Percentiles rank a stretch among this genome's conserved stretches.
Conservation (phyloP, 2,888 invertebrate species). For the Lasioglossum vierecki region DNA sequence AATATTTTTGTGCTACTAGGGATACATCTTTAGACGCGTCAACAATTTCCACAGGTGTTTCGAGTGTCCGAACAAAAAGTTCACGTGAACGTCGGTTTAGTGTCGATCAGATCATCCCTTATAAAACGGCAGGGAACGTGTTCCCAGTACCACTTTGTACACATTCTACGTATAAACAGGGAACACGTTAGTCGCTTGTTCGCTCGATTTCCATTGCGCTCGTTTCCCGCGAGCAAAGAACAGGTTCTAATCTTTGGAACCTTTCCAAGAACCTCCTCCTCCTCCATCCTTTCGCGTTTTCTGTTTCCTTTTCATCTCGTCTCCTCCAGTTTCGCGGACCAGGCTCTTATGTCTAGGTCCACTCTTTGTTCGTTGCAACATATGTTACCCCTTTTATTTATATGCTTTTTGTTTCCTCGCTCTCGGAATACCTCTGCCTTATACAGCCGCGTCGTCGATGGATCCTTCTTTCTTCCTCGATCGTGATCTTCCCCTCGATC, state of each 20-base stretch:
- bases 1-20: no score
- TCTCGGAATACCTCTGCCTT: slow-evolving; percentile 29
- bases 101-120: neutral
- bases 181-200: slow-evolving; percentile 3
- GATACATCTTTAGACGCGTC: no score
- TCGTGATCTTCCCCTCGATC: slow-evolving; percentile 6
- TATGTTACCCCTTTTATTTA: slow-evolving; percentile 45
- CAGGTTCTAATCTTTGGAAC: slow-evolving; percentile 65
- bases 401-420: slow-evolving; percentile 49
- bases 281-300: slow-evolving; percentile 24
- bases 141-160: neutral
- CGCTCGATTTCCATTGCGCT: slow-evolving; percentile 29
- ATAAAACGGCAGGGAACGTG: neutral
- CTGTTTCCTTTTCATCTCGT: slow-evolving; percentile 14
- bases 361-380: slow-evolving; percentile 49
- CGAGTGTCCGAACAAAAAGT: neutral
- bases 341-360: slow-evolving; percentile 30
- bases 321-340: slow-evolving; percentile 24
- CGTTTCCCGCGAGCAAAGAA: slow-evolving; percentile 43
- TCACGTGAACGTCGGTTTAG: neutral
- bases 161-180: slow-evolving; percentile 11
- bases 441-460: neutral
- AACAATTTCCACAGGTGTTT: no score
- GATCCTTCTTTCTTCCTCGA: slow-evolving; percentile 37
- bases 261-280: slow-evolving; percentile 56